Conservation (phyloP, 2,113 vertebrate genomes). For the Butastur rufipennis region DNA sequence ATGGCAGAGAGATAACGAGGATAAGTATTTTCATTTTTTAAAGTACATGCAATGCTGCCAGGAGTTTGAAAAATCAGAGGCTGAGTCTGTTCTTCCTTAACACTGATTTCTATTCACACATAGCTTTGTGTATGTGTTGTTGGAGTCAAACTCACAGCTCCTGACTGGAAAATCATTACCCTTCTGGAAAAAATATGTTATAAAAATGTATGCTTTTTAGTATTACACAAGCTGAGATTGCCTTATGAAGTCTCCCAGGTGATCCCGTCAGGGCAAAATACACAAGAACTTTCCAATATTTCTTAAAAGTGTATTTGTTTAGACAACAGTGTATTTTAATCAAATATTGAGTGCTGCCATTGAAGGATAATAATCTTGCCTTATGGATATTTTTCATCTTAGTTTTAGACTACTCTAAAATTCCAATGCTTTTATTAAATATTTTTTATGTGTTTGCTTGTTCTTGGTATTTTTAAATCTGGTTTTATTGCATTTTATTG, state of each 20-base stretch:
- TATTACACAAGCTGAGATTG: neutral
- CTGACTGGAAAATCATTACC: neutral
- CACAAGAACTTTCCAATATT: neutral
- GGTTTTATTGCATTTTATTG: neutral
- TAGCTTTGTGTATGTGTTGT: neutral
- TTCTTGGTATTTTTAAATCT: neutral
- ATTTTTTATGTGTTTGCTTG: neutral
- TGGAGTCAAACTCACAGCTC: neutral
- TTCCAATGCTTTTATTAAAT: neutral
- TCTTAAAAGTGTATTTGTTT: neutral
- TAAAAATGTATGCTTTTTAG: neutral
- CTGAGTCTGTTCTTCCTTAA: neutral
- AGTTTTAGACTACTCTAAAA: neutral
- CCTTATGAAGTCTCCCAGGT: neutral
- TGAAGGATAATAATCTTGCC: neutral
- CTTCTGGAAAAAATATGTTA: neutral
- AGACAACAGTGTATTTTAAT: neutral
- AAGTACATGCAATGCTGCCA: neutral
- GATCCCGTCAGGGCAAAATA: neutral
- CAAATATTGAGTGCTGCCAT: neutral
- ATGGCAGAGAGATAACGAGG: neutral
- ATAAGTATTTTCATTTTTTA: neutral
- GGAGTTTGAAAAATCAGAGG: neutral
- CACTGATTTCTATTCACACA: neutral
- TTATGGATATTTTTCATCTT: neutral